Percentiles rank a stretch among this genome's conserved stretches.
Conservation (phyloP, 1,140 invertebrate genomes). For the Drosophila burlai region DNA sequence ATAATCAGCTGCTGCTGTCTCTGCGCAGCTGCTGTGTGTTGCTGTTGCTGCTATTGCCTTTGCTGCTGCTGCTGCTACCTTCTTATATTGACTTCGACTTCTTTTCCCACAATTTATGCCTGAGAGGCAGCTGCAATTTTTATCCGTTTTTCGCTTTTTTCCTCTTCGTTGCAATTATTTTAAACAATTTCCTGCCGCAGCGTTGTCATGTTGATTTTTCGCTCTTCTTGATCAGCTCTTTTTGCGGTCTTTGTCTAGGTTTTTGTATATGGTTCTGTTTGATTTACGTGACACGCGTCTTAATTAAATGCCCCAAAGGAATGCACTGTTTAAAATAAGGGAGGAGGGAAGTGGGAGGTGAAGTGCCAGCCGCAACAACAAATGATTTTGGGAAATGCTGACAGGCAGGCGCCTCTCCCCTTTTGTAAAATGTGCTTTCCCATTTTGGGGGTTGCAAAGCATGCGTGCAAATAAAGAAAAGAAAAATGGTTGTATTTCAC, state of each 20-base stretch:
- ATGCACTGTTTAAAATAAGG: slow-evolving; percentile 31
- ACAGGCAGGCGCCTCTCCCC: slow-evolving; percentile 53
- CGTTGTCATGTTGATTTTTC: slow-evolving; percentile 39
- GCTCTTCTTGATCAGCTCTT: slow-evolving; percentile 33
- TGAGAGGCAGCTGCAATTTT: slow-evolving; percentile 53
- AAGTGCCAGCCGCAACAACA: slow-evolving; percentile 51
- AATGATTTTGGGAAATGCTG: slow-evolving; percentile 59
- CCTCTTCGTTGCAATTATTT: slow-evolving; percentile 67
- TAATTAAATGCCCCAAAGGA: slow-evolving; percentile 57
- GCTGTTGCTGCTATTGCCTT: neutral
- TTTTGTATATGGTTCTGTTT: slow-evolving; percentile 64
- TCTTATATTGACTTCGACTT: slow-evolving; percentile 36
- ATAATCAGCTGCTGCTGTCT: slow-evolving; percentile 27
- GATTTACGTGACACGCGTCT: slow-evolving; percentile 68
- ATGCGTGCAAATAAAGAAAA: slow-evolving; percentile 44
- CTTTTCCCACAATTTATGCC: slow-evolving; percentile 36
- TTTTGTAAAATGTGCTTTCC: slow-evolving; percentile 16
- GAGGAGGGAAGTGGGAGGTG: neutral
- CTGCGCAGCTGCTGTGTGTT: slow-evolving; percentile 46
- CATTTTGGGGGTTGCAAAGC: slow-evolving; percentile 57
- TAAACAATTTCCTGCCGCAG: slow-evolving; percentile 71
- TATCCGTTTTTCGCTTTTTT: slow-evolving; percentile 19
- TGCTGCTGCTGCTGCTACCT: slow-evolving; percentile 25
- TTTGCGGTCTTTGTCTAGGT: slow-evolving; percentile 41
- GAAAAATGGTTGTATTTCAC: slow-evolving; percentile 37